Conservation (phyloP, 2,113 vertebrate species). For the Pelmatolapia mariae region DNA sequence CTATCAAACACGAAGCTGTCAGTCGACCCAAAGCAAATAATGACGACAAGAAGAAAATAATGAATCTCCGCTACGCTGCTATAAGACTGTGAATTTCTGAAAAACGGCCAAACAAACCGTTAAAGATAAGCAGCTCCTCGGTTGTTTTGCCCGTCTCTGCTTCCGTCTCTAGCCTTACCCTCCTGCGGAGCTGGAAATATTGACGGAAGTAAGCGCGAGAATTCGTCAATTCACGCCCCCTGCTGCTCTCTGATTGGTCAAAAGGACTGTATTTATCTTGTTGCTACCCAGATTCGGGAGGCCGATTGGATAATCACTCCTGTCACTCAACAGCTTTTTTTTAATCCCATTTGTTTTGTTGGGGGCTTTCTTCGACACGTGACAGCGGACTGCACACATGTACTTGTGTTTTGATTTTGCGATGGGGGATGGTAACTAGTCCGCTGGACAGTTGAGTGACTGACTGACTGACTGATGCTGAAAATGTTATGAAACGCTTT, state of each 20-base stretch:
- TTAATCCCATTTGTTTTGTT: constrained; percentile 44
- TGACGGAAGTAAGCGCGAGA: constrained; percentile 76
- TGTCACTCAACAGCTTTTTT: constrained; percentile 42
- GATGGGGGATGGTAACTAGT: constrained; percentile 4
- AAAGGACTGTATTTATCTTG: constrained; percentile 32
- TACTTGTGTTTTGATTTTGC: constrained; percentile 69
- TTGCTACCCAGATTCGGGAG: constrained; percentile 56
- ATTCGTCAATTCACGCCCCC: constrained; percentile 9
- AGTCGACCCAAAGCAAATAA: background rate
- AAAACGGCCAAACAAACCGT: constrained; percentile 25
- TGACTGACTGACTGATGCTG: background rate
- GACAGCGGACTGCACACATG: constrained; percentile 65
- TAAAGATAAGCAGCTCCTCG: constrained; percentile 9
- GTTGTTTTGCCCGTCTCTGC: background rate
- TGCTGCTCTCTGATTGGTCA: constrained; percentile 53
- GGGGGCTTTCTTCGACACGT: constrained; percentile 60
- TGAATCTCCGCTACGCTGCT: no score
- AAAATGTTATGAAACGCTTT: background rate
- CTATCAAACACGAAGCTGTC: background rate
- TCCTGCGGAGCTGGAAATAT: constrained; percentile 47
- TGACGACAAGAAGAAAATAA: background rate
- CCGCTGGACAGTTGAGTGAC: background rate
- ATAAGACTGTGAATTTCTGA: background rate
- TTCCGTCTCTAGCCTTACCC: background rate
- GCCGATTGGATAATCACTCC: constrained; percentile 38